Conservation (phyloP, 2,113 vertebrate genomes). For the Callochromis pleurospilus region DNA sequence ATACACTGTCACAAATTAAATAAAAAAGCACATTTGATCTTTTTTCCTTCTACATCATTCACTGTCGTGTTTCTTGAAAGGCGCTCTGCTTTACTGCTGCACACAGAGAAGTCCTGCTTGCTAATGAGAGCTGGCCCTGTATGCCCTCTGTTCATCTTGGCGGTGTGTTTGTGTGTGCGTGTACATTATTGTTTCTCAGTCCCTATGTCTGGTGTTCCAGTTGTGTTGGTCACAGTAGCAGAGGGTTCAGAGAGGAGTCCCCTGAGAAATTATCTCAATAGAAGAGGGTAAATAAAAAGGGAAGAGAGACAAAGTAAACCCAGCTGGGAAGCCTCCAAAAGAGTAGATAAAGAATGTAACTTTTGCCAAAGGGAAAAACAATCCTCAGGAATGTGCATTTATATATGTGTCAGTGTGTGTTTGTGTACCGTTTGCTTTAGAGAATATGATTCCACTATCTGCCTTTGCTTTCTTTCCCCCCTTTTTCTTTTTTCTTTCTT, state of each 20-base stretch:
- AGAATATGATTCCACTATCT: not conserved
- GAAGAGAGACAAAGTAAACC: not conserved
- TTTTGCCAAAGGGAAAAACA: not conserved
- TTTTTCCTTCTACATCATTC: not conserved
- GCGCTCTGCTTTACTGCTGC: not conserved
- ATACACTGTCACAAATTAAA: not conserved
- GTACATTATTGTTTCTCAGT: slow-evolving; percentile 17
- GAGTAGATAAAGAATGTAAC: not conserved
- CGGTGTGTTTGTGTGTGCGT: not conserved
- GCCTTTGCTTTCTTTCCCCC: not conserved
- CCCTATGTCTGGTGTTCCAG: slow-evolving; percentile 7
- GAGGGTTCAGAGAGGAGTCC: not conserved
- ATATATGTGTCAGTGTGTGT: not conserved
- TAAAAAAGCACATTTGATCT: not conserved
- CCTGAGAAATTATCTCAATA: slow-evolving; percentile 32
- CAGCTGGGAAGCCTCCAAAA: not conserved
- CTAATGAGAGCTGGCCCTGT: not conserved
- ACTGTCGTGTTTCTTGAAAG: not conserved
- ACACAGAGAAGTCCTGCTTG: not conserved
- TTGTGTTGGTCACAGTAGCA: slow-evolving; percentile 7
- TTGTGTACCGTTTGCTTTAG: not conserved
- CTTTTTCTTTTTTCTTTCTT: not conserved
- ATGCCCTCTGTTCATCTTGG: not conserved
- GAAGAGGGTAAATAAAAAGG: slow-evolving; percentile 8
- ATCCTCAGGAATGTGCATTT: not conserved